Conservation (phyloP, 1,140 invertebrate species). For the Oreohelix idahoensis region DNA sequence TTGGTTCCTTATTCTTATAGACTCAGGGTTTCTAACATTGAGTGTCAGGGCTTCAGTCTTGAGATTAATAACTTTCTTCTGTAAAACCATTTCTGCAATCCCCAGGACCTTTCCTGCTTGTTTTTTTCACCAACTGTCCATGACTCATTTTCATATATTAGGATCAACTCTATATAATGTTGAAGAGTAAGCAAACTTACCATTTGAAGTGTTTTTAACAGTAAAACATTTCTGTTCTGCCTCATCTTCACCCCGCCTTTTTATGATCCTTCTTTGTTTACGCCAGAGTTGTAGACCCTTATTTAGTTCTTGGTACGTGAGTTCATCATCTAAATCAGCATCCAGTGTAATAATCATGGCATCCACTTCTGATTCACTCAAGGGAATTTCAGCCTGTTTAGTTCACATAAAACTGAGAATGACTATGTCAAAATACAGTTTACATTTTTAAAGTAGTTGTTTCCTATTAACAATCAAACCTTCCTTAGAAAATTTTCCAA, state of each 20-base stretch:
- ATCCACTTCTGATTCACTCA: slow-evolving; percentile 63
- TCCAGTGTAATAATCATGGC: slow-evolving; percentile 69
- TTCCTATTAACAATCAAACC: not conserved
- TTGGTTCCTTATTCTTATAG: no score
- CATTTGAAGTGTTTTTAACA: not conserved
- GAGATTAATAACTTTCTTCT: no score
- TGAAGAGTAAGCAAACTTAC: not conserved
- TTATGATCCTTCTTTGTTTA: slow-evolving; percentile 59
- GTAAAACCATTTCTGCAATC: no score
- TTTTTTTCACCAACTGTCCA: no score
- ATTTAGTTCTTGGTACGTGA: slow-evolving; percentile 68
- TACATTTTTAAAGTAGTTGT: not conserved
- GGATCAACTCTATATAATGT: no score
- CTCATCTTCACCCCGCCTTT: slow-evolving; percentile 42
- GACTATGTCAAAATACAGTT: no score
- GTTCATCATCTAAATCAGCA: slow-evolving; percentile 61
- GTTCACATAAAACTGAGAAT: slow-evolving; percentile 20
- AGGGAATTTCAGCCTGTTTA: slow-evolving; percentile 56
- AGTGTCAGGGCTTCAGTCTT: no score
- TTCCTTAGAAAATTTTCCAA: no score
- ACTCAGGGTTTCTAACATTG: no score
- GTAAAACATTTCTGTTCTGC: not conserved
- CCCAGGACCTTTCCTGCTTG: no score
- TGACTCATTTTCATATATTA: no score
- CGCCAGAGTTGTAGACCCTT: slow-evolving; percentile 59